Evolutionary conservation across 2,113 vertebrate species (phyloP), one percentile per base, ranked within the genome.

Genomic region (Polyodon spathula): DNA sequence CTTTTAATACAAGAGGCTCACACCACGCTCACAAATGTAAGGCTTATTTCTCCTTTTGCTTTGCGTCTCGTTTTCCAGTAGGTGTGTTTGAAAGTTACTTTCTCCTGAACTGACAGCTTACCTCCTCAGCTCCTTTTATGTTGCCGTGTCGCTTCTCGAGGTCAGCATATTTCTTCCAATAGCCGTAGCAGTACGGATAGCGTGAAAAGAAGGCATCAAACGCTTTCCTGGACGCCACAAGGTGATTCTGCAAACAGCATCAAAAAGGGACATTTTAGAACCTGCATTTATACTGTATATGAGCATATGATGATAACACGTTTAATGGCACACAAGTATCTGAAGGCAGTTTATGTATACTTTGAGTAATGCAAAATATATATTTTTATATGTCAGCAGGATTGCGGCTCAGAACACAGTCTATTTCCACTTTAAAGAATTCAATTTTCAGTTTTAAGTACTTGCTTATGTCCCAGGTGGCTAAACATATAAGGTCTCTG

Each of bases 111-210:
- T 63, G 67, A 8, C 62, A 79, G 82, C 84, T 64, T 86, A 97
- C 96, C 93, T 98, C 95, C 71, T 99, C 95, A 40, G 97, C 93
- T 59, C 90, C 85, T 51, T 97, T 93, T 27, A 94, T 70, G 71
- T 92, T 89, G 63, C 78, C 85, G 2, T 95, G 89, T 16, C 91
- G 92, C 75, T 92, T 97, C 75, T 99, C 95, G 6, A 97, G 88
- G 71, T 99, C 97, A 0, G 97, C 92, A 37, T 97, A 99, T 68
- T 99, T 99, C 79, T 98, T 99, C 97, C 97, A 99, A 66, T 98
- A 99, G 56, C 97, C 97, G 62, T 98, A 99, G 79, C 97, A 99
- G 81, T 98, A 98, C 0, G 97, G 97, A 66, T 99, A 99, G 40
- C 89, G 92, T 0, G 91, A 77, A 72, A 98, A 93, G 76, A 99